Evolutionary conservation across 2,888 invertebrate species (phyloP), one percentile per base, ranked within the genome.

Genomic region (Himalopsyche tibetana): DNA sequence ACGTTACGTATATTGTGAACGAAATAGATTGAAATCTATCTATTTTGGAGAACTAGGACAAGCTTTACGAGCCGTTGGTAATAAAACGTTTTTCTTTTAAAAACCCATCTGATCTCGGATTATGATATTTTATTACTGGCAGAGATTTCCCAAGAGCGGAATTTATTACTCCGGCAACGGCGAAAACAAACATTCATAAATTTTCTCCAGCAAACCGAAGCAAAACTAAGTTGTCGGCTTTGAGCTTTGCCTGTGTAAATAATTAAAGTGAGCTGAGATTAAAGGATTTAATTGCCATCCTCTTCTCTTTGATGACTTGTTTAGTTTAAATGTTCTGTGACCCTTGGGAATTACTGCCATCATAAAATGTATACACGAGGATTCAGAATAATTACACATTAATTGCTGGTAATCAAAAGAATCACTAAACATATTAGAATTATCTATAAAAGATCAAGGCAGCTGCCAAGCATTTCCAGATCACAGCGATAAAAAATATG

Each of bases 41-140:
- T 80, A 80, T 80, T 80, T 80, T 36, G 40, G 80, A 36, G 28
- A 80, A 80, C 40, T 80, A 80, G 80, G 80, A 80, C 80, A 42
- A 36, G n/a, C 80, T 80, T 80, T 80, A 80, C 80, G 80, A 80
- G 17, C 38, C 42, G 63, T 63, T 63, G 63, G 80, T 36, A 80
- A 80, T 80, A 80, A 80, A 80, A 80, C 80, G 80, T 38, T 40
- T 36, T 80, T 80, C 42, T 80, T 80, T 63, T 28, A 63, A 63
- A 63, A 63, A 19, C 63, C 40, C 42, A 80, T 80, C 80, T 40
- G 80, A 80, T 80, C 42, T 38, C 40, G 80, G 80, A 80, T 80
- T 80, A 80, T 40, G 80, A 40, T 80, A 80, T 38, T 80, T 80
- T 80, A 80, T 80, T 80, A 42, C 80, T 80, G 38, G n/a, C 42